Evolutionary conservation across 2,888 invertebrate genomes (phyloP), one percentile per base, ranked within the genome.

Genomic region (Pterobdella sp.): DNA sequence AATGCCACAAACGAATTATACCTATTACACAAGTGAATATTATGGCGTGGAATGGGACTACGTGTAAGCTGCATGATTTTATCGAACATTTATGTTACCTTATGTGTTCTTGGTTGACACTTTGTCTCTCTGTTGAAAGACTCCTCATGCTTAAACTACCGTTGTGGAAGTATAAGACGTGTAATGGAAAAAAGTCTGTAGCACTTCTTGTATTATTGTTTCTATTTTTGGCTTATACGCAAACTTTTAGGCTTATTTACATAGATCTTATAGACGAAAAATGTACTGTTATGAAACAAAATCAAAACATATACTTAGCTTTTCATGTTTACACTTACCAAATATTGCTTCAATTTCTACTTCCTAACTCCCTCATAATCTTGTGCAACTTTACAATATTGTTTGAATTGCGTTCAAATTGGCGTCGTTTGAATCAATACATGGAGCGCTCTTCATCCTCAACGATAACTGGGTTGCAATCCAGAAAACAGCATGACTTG

Each of bases 91-190:
- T 81, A 29, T 79, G 79, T 71, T 80, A 80, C 72, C 75, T 82
- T 10, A 81, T 82, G 79, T 80, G 81, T 3, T 79, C 80, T 1
- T 82, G 81, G 81, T 76, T 81, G n/a, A 79, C 81, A n/a, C 81
- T 82, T 26, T 79, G 80, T 37, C 80, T 82, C 80, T 80, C 82
- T 0, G 42, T 79, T 26, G 82, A 82, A 72, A 74, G 82, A 7
- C 76, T 81, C 32, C 76, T 81, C 34, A 81, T 81, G 14, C 80
- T 82, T 14, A 80, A 80, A 74, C 79, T 79, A 69, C 82, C 82
- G 1, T 81, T 81, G 76, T 79, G 78, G 72, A 80, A 79, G 66
- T 75, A 79, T 63, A 68, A 78, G 26, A 75, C 81, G 66, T 79
- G 80, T 67, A 36, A 18, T n/a, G 29, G 37, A 29, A 69, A 52